Base-by-base conservation (phyloP, 1,140 invertebrate genomes). In the Neoseiulus cucumeris region DNA sequence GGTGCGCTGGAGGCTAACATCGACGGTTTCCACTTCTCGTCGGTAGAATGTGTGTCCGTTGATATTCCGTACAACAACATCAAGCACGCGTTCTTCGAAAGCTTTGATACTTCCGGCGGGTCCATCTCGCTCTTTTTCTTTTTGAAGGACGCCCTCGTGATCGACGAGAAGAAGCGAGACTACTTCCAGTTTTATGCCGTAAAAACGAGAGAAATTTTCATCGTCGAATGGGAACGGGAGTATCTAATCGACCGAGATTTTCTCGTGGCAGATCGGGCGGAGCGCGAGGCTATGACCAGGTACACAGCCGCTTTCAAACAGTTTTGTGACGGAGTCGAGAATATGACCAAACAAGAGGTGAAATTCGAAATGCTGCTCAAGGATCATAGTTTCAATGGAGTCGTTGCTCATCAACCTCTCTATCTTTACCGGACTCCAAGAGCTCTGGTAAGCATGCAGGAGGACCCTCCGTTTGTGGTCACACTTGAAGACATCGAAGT, bases 41-140 rank as follows among this genome's bases (percentile, higher is more conserved):
- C 93, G 1, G 89, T 98, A 1, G 82, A 94, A 70, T 94, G 95
- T 9, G 95, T 98, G 72, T 98, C 98, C 82, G 93, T 99, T 0
- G 96, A 99, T 73, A 96, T 99, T 71, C 78, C 99, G 20, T 99
- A 98, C 74, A 98, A 98, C 78, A 99, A 99, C 76, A 98, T 99
- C 68, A 96, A 97, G 74, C 94, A 98, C 76, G 94, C 96, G 5
- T 96, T 98, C 78, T 99, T 97, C 77, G 95, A 98, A 79, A 95
- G 96, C 0, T 98, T 95, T 76, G 95, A 98, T 77, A 88, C n/a
- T n/a, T n/a, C 91, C 66, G 96, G 99, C 80, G 98, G 98, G 93
- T 97, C 99, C 64, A 98, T 99, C 74, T 77, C 98, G 7, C 79
- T 99, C 51, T 95, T 99, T 81, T 99, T 98, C 75, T 91, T 98